Percentiles rank a stretch among this genome's conserved stretches.
phyloP scores from a whole-genome alignment of 92 coral and sea anemone genomes.

The Porites evermanni region DNA sequence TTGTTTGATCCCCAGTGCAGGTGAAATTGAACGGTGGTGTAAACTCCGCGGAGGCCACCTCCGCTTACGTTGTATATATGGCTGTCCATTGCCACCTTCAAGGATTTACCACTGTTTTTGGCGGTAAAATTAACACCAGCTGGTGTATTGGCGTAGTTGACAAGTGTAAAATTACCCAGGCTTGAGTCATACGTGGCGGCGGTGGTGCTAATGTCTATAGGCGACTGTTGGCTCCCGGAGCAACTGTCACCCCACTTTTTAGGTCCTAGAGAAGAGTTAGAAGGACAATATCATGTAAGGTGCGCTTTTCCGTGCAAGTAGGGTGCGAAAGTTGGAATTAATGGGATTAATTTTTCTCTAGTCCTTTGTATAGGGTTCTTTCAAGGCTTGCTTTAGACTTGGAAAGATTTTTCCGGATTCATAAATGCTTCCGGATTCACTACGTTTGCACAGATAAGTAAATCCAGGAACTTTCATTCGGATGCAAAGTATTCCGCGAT shows the following conservation, averaged over 20 bases:
- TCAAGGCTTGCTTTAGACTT: no score
- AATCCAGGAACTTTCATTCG: no score
- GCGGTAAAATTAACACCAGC: slow-evolving; percentile 2
- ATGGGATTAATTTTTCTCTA: no score
- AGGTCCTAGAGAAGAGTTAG: slow-evolving; percentile 39
- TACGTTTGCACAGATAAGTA: no score
- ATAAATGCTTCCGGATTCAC: no score
- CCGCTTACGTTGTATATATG: slow-evolving; percentile 35
- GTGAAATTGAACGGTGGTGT: slow-evolving; percentile 50
- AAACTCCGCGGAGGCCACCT: slow-evolving; percentile 62
- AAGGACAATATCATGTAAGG: no score
- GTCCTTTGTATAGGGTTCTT: no score
- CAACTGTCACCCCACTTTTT: slow-evolving; percentile 32
- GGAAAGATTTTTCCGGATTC: no score
- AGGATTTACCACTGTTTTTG: background rate
- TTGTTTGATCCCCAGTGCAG: slow-evolving; percentile 76
- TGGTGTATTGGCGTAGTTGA: slow-evolving; percentile 17
- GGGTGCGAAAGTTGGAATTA: no score
- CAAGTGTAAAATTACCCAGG: background rate
- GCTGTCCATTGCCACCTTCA: background rate
- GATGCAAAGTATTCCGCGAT: no score
- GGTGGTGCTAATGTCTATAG: slow-evolving; percentile 48
- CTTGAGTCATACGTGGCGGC: slow-evolving; percentile 21
- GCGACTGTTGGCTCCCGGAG: slow-evolving; percentile 56
- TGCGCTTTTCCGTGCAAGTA: no score